phyloP scores from a whole-genome alignment of 1,140 invertebrate genomes.

The Calephelis virginiensis region DNA sequence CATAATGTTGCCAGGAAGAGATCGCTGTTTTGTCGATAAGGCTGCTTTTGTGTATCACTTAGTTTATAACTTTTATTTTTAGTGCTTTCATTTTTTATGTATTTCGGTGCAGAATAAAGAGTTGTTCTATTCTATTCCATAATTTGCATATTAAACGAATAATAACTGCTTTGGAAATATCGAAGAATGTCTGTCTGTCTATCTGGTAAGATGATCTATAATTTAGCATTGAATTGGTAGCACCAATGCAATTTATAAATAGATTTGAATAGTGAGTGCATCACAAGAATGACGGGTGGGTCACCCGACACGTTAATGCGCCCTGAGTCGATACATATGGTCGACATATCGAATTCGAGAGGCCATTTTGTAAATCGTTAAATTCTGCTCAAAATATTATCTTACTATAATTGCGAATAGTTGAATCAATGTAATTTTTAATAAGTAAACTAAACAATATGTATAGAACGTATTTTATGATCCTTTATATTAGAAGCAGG shows the following conservation, averaged over 20 bases:
- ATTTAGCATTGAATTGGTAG: conserved; percentile 19
- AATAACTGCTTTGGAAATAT: neutral
- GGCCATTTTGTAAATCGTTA: conserved; percentile 40
- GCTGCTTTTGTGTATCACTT: too few relatives aligned
- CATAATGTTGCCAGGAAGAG: too few relatives aligned
- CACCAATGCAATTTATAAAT: conserved; percentile 39
- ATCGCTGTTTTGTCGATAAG: too few relatives aligned
- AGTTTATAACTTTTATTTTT: too few relatives aligned
- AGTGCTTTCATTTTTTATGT: too few relatives aligned
- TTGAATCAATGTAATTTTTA: neutral
- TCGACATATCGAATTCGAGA: conserved; percentile 43
- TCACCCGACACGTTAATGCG: conserved; percentile 58
- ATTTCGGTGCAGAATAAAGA: too few relatives aligned
- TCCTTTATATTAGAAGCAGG: too few relatives aligned
- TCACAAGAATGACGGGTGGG: conserved; percentile 36
- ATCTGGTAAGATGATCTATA: neutral
- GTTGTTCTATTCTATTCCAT: too few relatives aligned
- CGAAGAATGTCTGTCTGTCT: neutral
- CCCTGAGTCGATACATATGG: conserved; percentile 54
- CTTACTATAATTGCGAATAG: neutral
- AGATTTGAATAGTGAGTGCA: conserved; percentile 46
- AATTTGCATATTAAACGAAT: too few relatives aligned
- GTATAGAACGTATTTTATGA: too few relatives aligned
- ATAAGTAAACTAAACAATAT: too few relatives aligned
- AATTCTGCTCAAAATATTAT: neutral